These are phyloP conservation scores for Neogale vison DNA, from an alignment of 2,113 vertebrate species.

Conservation along the genomic window DNA sequence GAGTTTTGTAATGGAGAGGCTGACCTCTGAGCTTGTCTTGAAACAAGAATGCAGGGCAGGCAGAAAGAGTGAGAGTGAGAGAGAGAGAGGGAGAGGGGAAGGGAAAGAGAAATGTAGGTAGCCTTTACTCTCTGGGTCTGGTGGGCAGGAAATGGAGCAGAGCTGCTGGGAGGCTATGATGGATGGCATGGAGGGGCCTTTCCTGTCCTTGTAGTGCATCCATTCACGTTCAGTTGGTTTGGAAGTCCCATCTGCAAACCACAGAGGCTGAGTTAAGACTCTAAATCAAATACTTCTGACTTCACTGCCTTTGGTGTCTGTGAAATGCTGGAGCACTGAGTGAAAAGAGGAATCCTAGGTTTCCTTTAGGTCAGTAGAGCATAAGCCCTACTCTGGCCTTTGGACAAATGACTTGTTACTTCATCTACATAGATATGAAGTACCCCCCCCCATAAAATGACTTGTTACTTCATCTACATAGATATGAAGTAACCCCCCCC, in stretches of 20 bases:
- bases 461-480: background rate
- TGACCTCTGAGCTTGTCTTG: background rate
- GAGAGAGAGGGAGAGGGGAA: background rate
- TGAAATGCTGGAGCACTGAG: background rate
- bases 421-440: background rate
- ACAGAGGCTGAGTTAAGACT: constrained; percentile 38
- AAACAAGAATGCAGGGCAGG: background rate
- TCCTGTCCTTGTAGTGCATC: background rate
- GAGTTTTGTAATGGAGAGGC: background rate
- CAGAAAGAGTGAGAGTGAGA: too few species aligned
- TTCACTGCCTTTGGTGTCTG: background rate
- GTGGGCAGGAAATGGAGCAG: constrained; percentile 49
- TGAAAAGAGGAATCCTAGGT: background rate
- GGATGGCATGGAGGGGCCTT: background rate
- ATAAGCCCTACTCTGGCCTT: background rate
- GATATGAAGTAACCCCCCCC: background rate
- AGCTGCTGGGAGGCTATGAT: background rate
- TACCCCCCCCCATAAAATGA: background rate
- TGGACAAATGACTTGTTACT: background rate
- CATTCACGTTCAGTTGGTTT: background rate
- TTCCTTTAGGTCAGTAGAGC: background rate
- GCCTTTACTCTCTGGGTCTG: background rate
- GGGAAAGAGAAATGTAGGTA: background rate
- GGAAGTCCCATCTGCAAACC: constrained; percentile 42
- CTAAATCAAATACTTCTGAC: constrained; percentile 48